Conservation (phyloP, 1,140 invertebrate genomes). For the Mamestra configurata region DNA sequence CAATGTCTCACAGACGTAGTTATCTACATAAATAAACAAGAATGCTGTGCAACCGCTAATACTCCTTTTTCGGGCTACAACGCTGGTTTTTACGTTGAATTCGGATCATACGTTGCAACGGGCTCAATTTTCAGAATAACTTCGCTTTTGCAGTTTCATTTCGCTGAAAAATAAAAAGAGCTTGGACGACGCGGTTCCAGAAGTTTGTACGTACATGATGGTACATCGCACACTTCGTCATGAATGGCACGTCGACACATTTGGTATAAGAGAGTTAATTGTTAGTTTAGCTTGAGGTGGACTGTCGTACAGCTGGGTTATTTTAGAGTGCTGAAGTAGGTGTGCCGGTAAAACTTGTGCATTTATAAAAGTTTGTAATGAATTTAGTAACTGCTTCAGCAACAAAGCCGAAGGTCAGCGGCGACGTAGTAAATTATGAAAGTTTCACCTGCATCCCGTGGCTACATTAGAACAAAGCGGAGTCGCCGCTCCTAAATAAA, state of each 20-base stretch:
- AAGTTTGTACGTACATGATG: conserved; percentile 5
- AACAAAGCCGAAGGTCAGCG: conserved; percentile 44
- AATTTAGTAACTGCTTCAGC: conserved; percentile 28
- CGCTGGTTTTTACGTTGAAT: conserved; percentile 23
- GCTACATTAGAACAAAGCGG: conserved; percentile 70
- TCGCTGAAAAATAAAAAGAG: conserved; percentile 26
- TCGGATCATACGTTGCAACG: conserved; percentile 32
- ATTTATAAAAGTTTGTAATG: conserved; percentile 41
- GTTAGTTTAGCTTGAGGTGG: background rate
- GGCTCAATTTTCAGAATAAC: conserved; percentile 22
- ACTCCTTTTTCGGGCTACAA: conserved; percentile 10
- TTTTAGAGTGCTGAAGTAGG: background rate
- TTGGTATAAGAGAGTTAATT: background rate
- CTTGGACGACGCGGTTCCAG: conserved; percentile 6
- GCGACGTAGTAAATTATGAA: conserved; percentile 61
- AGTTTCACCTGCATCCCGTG: conserved; percentile 69
- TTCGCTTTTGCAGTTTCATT: conserved; percentile 25
- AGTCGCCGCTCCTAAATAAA: conserved; percentile 71
- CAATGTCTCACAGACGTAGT: conserved; percentile 34
- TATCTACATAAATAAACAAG: conserved; percentile 34
- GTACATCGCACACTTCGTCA: background rate
- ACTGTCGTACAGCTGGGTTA: background rate
- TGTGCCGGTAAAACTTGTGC: background rate
- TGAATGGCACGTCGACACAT: background rate
- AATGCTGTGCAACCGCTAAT: background rate